Evolutionary conservation across 2,113 vertebrate genomes (phyloP), one percentile per base, ranked within the genome.

Genomic region (Alaudala cheleensis): DNA sequence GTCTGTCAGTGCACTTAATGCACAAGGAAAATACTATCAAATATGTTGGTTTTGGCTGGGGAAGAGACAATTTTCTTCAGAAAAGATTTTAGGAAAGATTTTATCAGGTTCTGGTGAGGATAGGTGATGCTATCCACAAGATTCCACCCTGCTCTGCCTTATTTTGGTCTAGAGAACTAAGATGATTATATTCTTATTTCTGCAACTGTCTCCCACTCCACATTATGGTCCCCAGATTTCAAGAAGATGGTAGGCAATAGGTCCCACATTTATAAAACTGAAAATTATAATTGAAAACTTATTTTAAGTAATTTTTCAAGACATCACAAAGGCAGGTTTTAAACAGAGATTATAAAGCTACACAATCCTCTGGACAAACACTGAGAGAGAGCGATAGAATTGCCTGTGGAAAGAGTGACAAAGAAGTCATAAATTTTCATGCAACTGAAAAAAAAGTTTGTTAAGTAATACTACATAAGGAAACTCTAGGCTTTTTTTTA

Each of bases 1-100:
- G 22, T 12, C n/a, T 78, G 33, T 13, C 0, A 0, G 23, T 31
- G 23, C 6, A 15, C n/a, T 60, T 58, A 45, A 10, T n/a, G 8
- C 31, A 50, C 14, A n/a, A 72, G 11, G 9, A 17, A 95, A 57
- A 70, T 44, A 61, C 24, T 61, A 61, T 3, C 33, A 25, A 1
- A 1, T 18, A 3, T 47, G 4, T 17, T 67, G 20, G 4, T 18
- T 81, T 47, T 53, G 45, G 16, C 39, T 60, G 20, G 18, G 5
- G 9, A 54, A 31, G 9, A 42, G 25, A 19, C 5, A 60, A 9
- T 47, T 47, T 60, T 61, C 9, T 67, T 53, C 33, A 78, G 44
- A 77, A 81, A 62, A 25, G 9, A 13, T 69, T 78, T 81, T 67
- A 44, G 5, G 44, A 60, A 79, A 62, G 1, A 37, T 37, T 37